These are phyloP conservation scores for Cephus pulcher DNA, from an alignment of 2,888 invertebrate species.

Conservation along the genomic window DNA sequence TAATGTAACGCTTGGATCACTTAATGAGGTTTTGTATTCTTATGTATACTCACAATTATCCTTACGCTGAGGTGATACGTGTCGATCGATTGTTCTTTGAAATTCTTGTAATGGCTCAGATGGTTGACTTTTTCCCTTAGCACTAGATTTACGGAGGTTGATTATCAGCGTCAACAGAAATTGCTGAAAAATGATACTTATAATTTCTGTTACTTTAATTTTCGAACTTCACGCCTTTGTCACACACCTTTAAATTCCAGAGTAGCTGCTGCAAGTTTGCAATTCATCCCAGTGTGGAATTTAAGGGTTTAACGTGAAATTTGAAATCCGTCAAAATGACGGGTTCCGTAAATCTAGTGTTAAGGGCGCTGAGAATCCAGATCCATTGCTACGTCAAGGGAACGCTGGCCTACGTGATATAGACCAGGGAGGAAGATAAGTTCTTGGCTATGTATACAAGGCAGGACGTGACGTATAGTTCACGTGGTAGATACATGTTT, in stretches of 20 bases:
- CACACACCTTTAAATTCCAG: too few relatives aligned
- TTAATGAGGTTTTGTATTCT: background rate
- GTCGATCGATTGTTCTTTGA: background rate
- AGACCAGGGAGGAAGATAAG: background rate
- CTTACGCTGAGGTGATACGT: background rate
- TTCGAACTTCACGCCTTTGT: too few relatives aligned
- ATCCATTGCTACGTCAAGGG: background rate
- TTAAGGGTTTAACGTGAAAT: too few relatives aligned
- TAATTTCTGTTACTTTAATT: too few relatives aligned
- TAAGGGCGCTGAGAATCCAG: background rate
- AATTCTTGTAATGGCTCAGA: background rate
- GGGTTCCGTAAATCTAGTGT: too few relatives aligned
- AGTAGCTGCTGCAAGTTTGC: too few relatives aligned
- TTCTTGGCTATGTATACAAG: background rate
- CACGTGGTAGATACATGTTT: background rate
- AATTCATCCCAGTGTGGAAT: too few relatives aligned
- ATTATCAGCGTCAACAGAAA: too few relatives aligned
- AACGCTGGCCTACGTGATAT: background rate
- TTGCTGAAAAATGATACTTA: too few relatives aligned
- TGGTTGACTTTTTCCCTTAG: background rate
- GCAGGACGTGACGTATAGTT: background rate
- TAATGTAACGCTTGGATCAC: too few relatives aligned
- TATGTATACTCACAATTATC: background rate
- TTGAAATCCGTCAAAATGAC: too few relatives aligned
- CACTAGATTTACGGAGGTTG: too few relatives aligned